These are phyloP conservation scores for Calliopum simillimum DNA, from an alignment of 2,888 invertebrate genomes.

Conservation along the genomic window DNA sequence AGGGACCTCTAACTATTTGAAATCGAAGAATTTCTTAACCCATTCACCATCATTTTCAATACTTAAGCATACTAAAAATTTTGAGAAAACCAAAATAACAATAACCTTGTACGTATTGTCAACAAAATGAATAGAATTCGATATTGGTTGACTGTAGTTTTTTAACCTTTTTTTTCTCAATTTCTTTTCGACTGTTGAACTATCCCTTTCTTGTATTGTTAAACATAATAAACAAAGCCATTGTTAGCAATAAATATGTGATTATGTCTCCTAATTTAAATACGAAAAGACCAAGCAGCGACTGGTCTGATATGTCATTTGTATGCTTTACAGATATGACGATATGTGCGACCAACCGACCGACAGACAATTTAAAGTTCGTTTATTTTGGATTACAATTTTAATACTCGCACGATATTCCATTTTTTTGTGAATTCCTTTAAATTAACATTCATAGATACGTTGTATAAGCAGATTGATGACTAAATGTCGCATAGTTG, in stretches of 20 bases:
- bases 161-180: too few species aligned
- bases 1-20: too few species aligned
- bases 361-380: neutral
- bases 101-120: too few species aligned
- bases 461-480: neutral
- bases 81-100: too few species aligned
- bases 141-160: too few species aligned
- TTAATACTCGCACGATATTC: too few species aligned
- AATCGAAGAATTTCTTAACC: too few species aligned
- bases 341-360: too few species aligned
- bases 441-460: constrained; percentile 4
- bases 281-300: neutral
- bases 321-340: neutral
- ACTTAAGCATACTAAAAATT: too few species aligned
- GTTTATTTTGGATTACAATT: neutral
- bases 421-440: constrained; percentile 14
- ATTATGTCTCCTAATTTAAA: constrained; percentile 27
- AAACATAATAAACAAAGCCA: constrained; percentile 5
- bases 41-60: too few species aligned
- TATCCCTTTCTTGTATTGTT: neutral
- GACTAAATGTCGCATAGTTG: neutral
- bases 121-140: too few species aligned
- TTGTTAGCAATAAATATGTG: constrained; percentile 28
- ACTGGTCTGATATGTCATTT: neutral
- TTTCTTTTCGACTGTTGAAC: too few species aligned